A percentile compares a stretch with the other conserved stretches of the same genome.
phyloP scores from a whole-genome alignment of 2,113 vertebrate genomes.

The Rhynchopsitta pachyrhyncha region DNA sequence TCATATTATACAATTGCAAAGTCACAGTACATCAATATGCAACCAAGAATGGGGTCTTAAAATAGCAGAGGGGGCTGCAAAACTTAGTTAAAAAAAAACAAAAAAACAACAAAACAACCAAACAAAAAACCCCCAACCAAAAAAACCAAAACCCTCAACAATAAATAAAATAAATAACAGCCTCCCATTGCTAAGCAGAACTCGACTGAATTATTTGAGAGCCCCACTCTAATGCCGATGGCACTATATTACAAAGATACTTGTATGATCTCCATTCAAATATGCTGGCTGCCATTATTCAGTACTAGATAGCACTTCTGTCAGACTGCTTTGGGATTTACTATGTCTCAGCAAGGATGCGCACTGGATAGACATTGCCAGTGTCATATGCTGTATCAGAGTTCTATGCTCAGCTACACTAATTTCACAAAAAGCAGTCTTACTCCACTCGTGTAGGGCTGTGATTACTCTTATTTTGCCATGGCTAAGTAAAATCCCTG shows the following conservation, averaged over 20 bases:
- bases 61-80: neutral
- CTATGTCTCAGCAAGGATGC: neutral
- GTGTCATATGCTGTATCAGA: neutral
- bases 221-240: neutral
- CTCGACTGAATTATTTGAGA: neutral
- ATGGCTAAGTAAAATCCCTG: conserved; percentile 68
- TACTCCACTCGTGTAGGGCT: neutral
- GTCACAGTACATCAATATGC: neutral
- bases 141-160: neutral
- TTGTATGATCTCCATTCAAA: neutral
- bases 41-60: neutral
- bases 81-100: neutral
- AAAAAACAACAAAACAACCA: no score
- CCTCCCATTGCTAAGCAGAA: neutral
- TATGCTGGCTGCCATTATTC: neutral
- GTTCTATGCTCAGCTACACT: neutral
- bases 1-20: neutral
- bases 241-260: neutral
- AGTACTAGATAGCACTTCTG: neutral
- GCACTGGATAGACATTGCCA: neutral
- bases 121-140: neutral
- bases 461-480: conserved; percentile 20
- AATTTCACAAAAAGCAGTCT: conserved; percentile 14
- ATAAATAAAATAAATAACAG: conserved; percentile 59
- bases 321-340: conserved; percentile 9